These are phyloP conservation scores for Monochamus saltuarius DNA, from an alignment of 1,140 invertebrate genomes.

Conservation along the genomic window DNA sequence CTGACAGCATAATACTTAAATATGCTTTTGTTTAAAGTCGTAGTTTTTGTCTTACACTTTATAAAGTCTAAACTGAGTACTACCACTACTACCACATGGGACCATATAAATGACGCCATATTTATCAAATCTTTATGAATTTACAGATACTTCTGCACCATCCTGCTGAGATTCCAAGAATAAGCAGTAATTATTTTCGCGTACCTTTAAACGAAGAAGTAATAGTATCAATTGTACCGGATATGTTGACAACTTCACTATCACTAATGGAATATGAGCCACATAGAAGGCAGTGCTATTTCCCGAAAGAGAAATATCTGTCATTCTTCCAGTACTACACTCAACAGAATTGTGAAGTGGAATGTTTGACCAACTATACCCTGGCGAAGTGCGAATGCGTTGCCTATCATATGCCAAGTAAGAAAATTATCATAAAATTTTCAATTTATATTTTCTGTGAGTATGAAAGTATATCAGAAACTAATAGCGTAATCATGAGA, in stretches of 20 bases:
- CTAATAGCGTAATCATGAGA: too few relatives aligned
- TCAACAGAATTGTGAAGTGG: conserved; percentile 70
- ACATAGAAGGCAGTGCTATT: conserved; percentile 58
- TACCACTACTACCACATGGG: too few relatives aligned
- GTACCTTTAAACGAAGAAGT: neutral
- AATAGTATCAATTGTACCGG: neutral
- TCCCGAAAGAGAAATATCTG: conserved; percentile 56
- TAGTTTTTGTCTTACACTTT: too few relatives aligned
- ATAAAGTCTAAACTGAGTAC: too few relatives aligned
- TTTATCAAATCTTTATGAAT: conserved; percentile 5
- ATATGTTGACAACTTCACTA: conserved; percentile 50
- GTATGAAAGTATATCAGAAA: too few relatives aligned
- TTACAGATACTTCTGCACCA: neutral
- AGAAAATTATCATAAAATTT: conserved; percentile 30
- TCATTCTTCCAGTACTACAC: conserved; percentile 67
- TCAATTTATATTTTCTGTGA: conserved; percentile 34
- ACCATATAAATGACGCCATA: too few relatives aligned
- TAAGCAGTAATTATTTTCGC: neutral
- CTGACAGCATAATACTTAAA: too few relatives aligned
- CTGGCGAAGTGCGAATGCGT: conserved; percentile 62
- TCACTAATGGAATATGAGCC: conserved; percentile 55
- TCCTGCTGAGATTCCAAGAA: neutral
- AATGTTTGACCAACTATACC: conserved; percentile 74
- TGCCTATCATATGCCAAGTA: conserved; percentile 66
- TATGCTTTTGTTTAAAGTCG: too few relatives aligned